Percentiles rank a stretch among this genome's conserved stretches.
Evolutionary conservation across 2,113 vertebrate genomes (phyloP).

Genomic region (Oreochromis aureus): DNA sequence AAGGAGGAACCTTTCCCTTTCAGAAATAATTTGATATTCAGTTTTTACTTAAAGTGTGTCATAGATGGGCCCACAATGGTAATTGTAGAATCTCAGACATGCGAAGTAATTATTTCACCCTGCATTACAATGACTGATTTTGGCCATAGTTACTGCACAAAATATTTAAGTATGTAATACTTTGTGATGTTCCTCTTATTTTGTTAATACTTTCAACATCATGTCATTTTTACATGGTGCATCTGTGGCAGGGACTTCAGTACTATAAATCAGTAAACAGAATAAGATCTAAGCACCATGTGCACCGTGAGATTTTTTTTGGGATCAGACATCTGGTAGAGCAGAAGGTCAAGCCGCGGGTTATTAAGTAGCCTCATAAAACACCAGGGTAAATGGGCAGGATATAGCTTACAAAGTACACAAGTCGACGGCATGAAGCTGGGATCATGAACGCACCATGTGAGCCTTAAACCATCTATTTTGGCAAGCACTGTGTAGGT

Average conservation of each 20-base stretch:
- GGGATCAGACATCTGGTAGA: conserved; percentile 43
- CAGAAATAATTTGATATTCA: neutral
- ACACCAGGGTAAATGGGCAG: conserved; percentile 1
- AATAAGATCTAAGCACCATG: neutral
- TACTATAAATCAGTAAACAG: conserved; percentile 5
- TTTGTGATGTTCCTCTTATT: neutral
- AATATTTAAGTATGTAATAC: neutral
- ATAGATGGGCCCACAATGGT: accelerated
- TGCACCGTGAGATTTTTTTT: conserved; percentile 21
- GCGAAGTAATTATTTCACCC: neutral
- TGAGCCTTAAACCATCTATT: conserved; percentile 28
- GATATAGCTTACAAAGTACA: conserved; percentile 4
- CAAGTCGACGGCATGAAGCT: neutral
- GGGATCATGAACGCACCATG: conserved; percentile 21
- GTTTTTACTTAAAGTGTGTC: neutral
- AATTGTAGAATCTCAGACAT: neutral
- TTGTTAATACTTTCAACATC: neutral
- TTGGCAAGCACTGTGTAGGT: neutral
- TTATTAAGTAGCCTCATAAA: conserved; percentile 52
- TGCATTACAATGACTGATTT: neutral
- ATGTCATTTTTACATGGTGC: neutral
- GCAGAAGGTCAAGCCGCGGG: conserved; percentile 24
- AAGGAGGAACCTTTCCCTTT: neutral
- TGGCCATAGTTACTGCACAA: neutral
- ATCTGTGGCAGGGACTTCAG: neutral